These are phyloP conservation scores for Spinibarbus caldwelli DNA, from an alignment of 2,797 vertebrate species.

Conservation along the genomic window DNA sequence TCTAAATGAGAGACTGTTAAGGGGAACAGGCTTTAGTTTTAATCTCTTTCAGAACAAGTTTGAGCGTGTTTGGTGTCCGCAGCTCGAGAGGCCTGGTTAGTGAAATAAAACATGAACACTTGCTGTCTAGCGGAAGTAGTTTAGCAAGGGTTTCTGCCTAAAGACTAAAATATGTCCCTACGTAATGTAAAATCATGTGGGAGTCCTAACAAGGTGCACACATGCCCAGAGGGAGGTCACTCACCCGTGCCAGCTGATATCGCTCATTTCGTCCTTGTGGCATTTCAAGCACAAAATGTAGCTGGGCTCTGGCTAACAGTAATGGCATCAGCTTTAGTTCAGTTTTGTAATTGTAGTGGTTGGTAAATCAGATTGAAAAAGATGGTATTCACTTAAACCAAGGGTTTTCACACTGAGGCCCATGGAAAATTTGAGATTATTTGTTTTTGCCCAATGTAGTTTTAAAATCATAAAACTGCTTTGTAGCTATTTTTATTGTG, in stretches of 20 bases:
- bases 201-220: not conserved
- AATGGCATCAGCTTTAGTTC: not conserved
- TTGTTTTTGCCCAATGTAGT: not conserved
- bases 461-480: not conserved
- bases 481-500: not conserved
- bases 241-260: not conserved
- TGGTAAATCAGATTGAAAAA: not conserved
- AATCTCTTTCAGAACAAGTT: conserved; percentile 36
- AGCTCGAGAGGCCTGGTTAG: not conserved
- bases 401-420: not conserved
- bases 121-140: not conserved
- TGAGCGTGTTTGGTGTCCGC: conserved; percentile 5
- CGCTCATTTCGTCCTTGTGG: not conserved
- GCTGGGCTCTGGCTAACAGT: not conserved
- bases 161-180: not conserved
- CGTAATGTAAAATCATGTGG: not conserved
- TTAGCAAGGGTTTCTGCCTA: not conserved
- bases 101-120: not conserved
- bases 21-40: conserved; percentile 26
- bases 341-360: not conserved
- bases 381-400: too few relatives aligned
- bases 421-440: too few relatives aligned
- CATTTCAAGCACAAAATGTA: not conserved
- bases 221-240: conserved; percentile 16
- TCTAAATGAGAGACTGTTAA: conserved; percentile 42